Percentiles rank a stretch among this genome's conserved stretches.
These are phyloP conservation scores for Pitta sordida DNA, from an alignment of 2,113 vertebrate species.

Conservation along the genomic window DNA sequence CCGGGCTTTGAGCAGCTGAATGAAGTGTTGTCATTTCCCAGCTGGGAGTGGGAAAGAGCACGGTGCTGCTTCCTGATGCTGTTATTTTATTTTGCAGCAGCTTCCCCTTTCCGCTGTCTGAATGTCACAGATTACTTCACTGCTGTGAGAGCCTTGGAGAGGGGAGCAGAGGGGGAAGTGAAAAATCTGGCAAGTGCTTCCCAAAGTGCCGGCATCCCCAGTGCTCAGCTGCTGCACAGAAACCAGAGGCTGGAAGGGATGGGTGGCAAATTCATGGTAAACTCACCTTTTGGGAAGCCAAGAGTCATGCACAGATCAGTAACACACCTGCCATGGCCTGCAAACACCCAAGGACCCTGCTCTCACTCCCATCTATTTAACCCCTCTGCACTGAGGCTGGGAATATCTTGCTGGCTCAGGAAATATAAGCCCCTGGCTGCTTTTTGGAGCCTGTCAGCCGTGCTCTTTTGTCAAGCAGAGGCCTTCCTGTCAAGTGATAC, in stretches of 20 bases:
- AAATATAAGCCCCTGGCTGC: not conserved
- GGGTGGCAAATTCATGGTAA: not conserved
- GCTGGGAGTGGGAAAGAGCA: constrained; percentile 39
- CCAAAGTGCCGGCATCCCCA: not conserved
- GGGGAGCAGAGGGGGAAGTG: not conserved
- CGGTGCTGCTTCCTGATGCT: constrained; percentile 42
- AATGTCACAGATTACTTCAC: constrained; percentile 53
- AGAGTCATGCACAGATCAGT: not conserved
- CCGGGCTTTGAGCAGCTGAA: constrained; percentile 15
- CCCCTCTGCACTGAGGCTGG: not conserved
- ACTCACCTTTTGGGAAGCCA: not conserved
- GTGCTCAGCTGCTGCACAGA: not conserved
- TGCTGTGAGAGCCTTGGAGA: not conserved
- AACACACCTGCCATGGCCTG: not conserved
- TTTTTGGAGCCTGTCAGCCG: constrained; percentile 57
- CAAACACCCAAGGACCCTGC: not conserved
- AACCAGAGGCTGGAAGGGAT: not conserved
- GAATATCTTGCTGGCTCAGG: not conserved
- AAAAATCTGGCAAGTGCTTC: not conserved
- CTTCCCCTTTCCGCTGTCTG: constrained; percentile 64
- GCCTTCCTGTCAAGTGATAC: constrained; percentile 56
- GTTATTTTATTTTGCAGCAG: constrained; percentile 56
- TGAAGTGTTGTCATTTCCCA: constrained; percentile 53
- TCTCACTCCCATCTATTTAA: not conserved
- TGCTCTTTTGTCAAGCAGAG: constrained; percentile 37